Base-by-base conservation (phyloP, 1,140 invertebrate species). In the Drosophila kohkoa region DNA sequence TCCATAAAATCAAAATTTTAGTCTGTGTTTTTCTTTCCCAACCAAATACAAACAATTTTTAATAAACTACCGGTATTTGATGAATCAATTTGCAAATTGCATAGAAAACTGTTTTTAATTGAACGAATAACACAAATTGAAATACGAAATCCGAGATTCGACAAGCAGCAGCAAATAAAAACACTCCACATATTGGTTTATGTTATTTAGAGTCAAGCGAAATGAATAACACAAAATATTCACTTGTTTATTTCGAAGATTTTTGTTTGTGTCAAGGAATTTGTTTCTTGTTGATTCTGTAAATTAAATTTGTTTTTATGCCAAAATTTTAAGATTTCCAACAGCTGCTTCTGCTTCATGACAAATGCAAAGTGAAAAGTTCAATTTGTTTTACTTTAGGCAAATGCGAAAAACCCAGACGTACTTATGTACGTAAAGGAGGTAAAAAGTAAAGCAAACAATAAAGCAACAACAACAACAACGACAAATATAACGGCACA, bases 361-460 rank as follows among this genome's bases (percentile, higher is more conserved):
- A 68, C 64, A 68, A 68, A 68, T 74, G 55, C 60, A 52, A 73
- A 75, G 66, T 70, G 45, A 66, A 86, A 81, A 81, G 63, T 55
- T 71, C 67, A 78, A 85, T 85, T 78, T 70, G 46, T 69, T 85
- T 75, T 67, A 32, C 71, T 71, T 63, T 45, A 10, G 48, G 20
- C 48, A 16, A 35, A 52, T 43, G 38, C 57, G 49, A 54, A 38
- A 28, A 45, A 20, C 16, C 5, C 35, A 65, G 30, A 71, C 51
- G 54, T 52, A 72, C n/a, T 51, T 59, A 11, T 41, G 38, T 13
- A 16, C 64, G 46, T 13, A 16, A 67, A 59, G 58, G 30, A 74
- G 58, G 65, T 62, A 69, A 75, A 55, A 68, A 41, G 49, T 41
- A 75, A 41, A 51, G 20, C 20, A 63, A 45, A 52, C 49, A 60